A percentile compares a stretch with the other conserved stretches of the same genome.
Evolutionary conservation across 1,140 invertebrate genomes (phyloP).

Genomic region (Temnothorax nylanderi): DNA sequence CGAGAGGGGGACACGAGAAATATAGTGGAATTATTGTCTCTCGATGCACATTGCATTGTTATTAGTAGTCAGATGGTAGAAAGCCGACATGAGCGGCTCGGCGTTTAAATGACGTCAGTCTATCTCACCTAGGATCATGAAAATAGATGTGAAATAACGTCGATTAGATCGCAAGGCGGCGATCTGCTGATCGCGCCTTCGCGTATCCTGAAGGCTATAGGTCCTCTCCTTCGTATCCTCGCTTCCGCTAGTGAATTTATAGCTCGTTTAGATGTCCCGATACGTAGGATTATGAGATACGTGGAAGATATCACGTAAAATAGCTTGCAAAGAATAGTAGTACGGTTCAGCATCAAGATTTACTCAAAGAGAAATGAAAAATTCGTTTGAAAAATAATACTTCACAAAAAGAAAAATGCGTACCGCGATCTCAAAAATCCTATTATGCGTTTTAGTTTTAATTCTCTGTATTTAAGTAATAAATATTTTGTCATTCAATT

Average conservation of each 20-base stretch:
- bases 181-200: constrained; percentile 42
- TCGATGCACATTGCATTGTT: constrained; percentile 16
- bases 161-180: constrained; percentile 62
- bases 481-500: background rate
- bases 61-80: constrained; percentile 57
- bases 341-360: background rate
- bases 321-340: background rate
- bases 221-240: constrained; percentile 14
- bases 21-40: constrained; percentile 38
- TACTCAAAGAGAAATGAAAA: background rate
- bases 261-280: background rate
- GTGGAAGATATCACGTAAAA: background rate
- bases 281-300: background rate
- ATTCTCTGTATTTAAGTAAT: background rate
- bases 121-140: constrained; percentile 63
- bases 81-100: constrained; percentile 48
- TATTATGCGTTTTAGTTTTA: background rate
- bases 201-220: constrained; percentile 9
- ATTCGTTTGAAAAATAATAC: background rate
- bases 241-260: constrained; percentile 39
- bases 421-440: background rate
- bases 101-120: constrained; percentile 62
- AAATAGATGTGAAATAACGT: constrained; percentile 71
- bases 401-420: background rate
- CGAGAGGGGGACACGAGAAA: constrained; percentile 16